Base-by-base conservation (phyloP, 2,888 invertebrate genomes). In the Nomada hirtipes region DNA sequence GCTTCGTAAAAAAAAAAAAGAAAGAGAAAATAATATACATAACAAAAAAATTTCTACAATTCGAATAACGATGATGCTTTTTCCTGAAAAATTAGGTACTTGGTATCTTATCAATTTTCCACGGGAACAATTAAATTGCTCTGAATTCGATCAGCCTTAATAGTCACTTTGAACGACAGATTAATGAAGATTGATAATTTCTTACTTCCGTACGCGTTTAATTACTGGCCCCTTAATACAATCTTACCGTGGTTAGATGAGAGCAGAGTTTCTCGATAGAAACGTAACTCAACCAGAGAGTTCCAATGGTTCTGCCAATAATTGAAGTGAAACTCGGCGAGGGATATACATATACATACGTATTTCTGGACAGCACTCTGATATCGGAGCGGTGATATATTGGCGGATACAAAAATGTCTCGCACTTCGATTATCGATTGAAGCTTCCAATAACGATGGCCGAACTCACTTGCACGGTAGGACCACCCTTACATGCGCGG, bases 401-500 rank as follows among this genome's bases (percentile, higher is more conserved):
- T 73, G 71, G 63, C 57, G 80, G 55, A 55, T 72, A 74, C 53
- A 83, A 80, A 83, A 86, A 83, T 81, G 76, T 80, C 78, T 53
- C 78, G 20, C 26, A 69, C 44, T 76, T 65, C 75, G 75, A 74
- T 59, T 67, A 76, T 80, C 73, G 76, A 80, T 83, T 60, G 68
- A 55, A 72, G 53, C 42, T 79, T 67, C 52, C 71, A 76, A 72
- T 81, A 83, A 85, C 65, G 26, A 47, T 26, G 26, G 11, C 29
- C 23, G 42, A 70, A 80, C 65, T 44, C 76, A 67, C 15, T 57
- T 20, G 10, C 42, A 60, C n/a, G 15, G 10, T 18, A 7, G 23
- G 23, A 15, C 20, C 63, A 60, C 11, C 42, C 52, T 42, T 36
- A 23, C 23, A 23, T 23, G 23, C 23, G 23, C 23, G 23, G 23